Evolutionary conservation across 2,888 invertebrate species (phyloP).

Genomic region (Trachelus iudaicus): DNA sequence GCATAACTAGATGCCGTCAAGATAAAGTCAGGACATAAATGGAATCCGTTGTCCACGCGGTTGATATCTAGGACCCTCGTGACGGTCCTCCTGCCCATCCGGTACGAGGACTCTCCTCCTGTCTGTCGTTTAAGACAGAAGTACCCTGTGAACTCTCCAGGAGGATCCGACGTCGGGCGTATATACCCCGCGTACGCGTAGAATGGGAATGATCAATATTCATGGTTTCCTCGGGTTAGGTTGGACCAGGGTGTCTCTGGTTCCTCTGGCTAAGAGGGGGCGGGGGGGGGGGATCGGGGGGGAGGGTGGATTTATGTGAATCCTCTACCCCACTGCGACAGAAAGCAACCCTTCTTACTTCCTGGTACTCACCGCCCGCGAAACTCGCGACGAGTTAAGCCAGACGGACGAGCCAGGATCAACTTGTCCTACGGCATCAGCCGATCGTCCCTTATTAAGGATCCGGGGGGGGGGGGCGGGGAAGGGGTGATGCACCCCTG

Average conservation of each 20-base stretch:
- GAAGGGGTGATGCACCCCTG: neutral
- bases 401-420: slow-evolving; percentile 5
- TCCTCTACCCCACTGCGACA: slow-evolving; percentile 38
- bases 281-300: slow-evolving; percentile 39
- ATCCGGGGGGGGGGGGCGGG: neutral
- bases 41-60: slow-evolving; percentile 27
- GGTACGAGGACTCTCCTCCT: slow-evolving; percentile 19
- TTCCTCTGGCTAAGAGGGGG: slow-evolving; percentile 7
- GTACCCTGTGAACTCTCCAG: neutral
- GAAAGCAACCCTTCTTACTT: slow-evolving; percentile 14
- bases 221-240: slow-evolving; percentile 46
- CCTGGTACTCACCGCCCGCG: slow-evolving; percentile 7
- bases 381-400: slow-evolving; percentile 1
- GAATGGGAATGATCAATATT: slow-evolving; percentile 63
- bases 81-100: slow-evolving; percentile 19
- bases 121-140: slow-evolving; percentile 1
- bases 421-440: neutral
- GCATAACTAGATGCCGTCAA: slow-evolving; percentile 62
- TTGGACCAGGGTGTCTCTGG: slow-evolving; percentile 16
- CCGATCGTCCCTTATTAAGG: neutral
- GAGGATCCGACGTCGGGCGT: neutral
- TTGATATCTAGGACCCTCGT: slow-evolving; percentile 7
- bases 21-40: slow-evolving; percentile 55
- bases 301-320: slow-evolving; percentile 60
- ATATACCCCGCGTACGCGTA: slow-evolving; percentile 19